Base-by-base conservation (phyloP, 2,113 vertebrate genomes). In the Anhinga anhinga region DNA sequence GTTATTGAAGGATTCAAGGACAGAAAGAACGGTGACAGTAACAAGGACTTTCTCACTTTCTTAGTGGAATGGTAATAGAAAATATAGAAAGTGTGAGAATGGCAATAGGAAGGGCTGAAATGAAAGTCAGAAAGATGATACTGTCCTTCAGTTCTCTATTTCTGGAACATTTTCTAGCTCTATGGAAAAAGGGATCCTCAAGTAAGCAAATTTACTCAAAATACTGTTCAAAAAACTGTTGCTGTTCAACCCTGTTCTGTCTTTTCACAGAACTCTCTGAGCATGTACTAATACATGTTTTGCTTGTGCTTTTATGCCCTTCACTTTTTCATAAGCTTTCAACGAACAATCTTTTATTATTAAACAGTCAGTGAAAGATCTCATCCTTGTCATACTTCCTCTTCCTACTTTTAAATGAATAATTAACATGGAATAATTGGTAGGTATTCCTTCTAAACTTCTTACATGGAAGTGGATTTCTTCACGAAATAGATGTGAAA, bases 351-450 rank as follows among this genome's bases (percentile, higher is more conserved):
- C 86, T 79, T 96, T 55, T 69, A 90, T 89, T 96, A 96, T 95
- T 94, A 84, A 96, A 81, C 42, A 94, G 65, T 38, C 80, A 74
- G 59, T 44, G 56, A 85, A 82, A 79, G 69, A 91, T 76, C 73
- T 90, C 90, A 81, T 89, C 78, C 81, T 93, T 90, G 73, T 70
- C 56, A 16, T 82, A 95, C 44, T 92, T 94, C 92, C 72, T 83
- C 47, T 86, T 96, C 56, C 73, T 84, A 73, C 86, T 78, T 78
- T 16, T 15, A 74, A 79, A 92, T 82, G 30, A 96, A 92, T 74
- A 92, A 92, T 95, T 96, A 82, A 89, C 20, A 71, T 4, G 10
- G 65, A 91, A 50, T 84, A 94, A 92, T 49, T 76, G 44, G 40
- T 20, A 87, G 40, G 47, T 66, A 69, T 50, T 82, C 70, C 61